Percentiles rank a stretch among this genome's conserved stretches.
Evolutionary conservation across 2,113 vertebrate species (phyloP).

Genomic region (Crocuta crocuta): DNA sequence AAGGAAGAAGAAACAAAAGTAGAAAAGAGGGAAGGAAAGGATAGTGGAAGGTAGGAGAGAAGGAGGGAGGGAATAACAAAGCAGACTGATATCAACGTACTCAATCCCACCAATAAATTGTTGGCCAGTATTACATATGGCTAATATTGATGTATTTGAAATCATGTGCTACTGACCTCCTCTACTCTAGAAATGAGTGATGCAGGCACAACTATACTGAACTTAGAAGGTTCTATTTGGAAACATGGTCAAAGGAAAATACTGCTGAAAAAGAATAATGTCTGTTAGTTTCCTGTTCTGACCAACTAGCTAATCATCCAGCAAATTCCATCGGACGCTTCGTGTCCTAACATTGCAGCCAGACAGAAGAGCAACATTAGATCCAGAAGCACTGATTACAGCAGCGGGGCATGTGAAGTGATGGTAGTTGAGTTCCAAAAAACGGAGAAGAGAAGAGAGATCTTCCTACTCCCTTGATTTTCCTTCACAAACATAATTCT

Average conservation of each 20-base stretch:
- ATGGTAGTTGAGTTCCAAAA: not conserved
- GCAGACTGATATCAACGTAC: not conserved
- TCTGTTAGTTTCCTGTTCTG: constrained; percentile 30
- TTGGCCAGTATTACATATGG: not conserved
- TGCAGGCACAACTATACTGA: not conserved
- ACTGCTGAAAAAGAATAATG: not conserved
- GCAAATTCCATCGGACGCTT: not conserved
- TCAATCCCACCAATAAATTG: not conserved
- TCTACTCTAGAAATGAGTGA: not conserved
- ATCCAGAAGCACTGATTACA: not conserved
- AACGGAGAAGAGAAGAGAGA: not conserved
- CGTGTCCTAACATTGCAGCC: not conserved
- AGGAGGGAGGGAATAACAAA: not conserved
- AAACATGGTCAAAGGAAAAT: constrained; percentile 48
- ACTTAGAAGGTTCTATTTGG: constrained; percentile 42
- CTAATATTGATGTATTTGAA: constrained; percentile 24
- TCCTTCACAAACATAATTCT: not conserved
- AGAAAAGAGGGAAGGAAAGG: not conserved
- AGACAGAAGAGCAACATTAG: not conserved
- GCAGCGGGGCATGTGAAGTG: not conserved
- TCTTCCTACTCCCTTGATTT: not conserved
- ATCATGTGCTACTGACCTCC: not conserved
- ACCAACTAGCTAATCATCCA: not conserved
- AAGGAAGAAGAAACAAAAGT: not conserved
- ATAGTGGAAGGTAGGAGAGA: not conserved